Conservation (phyloP, 2,113 vertebrate species). For the Sinocyclocheilus anophthalmus region DNA sequence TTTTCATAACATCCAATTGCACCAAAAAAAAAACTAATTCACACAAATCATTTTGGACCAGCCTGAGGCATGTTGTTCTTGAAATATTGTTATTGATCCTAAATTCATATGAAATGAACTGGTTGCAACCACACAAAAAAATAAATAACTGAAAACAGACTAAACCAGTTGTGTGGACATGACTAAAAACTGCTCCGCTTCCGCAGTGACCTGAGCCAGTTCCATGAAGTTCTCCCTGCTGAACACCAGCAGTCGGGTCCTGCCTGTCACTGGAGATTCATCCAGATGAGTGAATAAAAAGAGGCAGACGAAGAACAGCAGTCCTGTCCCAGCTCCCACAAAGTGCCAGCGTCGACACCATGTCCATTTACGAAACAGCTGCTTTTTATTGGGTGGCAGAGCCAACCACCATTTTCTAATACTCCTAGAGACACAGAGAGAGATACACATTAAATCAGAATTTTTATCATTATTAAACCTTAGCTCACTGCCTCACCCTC, state of each 20-base stretch:
- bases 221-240: slow-evolving; percentile 84
- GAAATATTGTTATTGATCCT: neutral
- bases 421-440: slow-evolving; percentile 75
- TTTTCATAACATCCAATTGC: neutral
- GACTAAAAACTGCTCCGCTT: slow-evolving; percentile 63
- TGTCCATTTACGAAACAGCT: slow-evolving; percentile 80
- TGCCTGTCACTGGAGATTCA: slow-evolving; percentile 88
- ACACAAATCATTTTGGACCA: neutral
- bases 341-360: slow-evolving; percentile 85
- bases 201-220: slow-evolving; percentile 82
- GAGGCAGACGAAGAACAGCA: slow-evolving; percentile 76
- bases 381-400: slow-evolving; percentile 84
- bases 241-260: slow-evolving; percentile 85
- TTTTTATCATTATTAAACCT: no score
- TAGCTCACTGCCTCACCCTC: no score
- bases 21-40: neutral
- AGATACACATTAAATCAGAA: neutral
- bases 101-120: neutral
- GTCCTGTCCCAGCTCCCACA: slow-evolving; percentile 67
- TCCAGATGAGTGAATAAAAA: slow-evolving; percentile 91
- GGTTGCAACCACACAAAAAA: neutral
- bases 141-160: neutral
- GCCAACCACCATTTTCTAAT: slow-evolving; percentile 93
- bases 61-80: neutral
- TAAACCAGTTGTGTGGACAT: neutral